Percentiles rank a stretch among this genome's conserved stretches.
Conservation (phyloP, 2,797 vertebrate species). For the Brotogeris chrysoptera region DNA sequence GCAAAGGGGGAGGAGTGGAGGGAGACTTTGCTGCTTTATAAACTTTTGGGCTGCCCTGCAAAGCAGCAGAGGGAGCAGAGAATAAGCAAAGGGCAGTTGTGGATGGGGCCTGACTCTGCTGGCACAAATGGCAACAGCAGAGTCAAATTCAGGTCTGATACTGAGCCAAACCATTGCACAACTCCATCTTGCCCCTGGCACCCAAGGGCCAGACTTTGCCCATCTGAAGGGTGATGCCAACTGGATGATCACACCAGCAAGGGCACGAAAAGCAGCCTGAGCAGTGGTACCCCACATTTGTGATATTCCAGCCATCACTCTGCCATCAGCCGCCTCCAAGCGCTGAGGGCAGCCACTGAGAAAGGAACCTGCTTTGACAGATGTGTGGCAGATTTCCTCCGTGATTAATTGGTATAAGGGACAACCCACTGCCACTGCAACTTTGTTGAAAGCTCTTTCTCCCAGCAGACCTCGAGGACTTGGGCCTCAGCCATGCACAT, state of each 20-base stretch:
- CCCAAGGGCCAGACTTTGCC: not conserved
- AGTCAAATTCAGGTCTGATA: fast-evolving
- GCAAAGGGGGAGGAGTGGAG: not conserved
- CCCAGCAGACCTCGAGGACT: not conserved
- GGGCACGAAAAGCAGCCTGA: not conserved
- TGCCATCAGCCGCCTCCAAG: not conserved
- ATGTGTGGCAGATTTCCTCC: not conserved
- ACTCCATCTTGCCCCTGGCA: not conserved
- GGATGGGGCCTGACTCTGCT: not conserved
- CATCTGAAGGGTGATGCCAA: not conserved
- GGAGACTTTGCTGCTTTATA: not conserved
- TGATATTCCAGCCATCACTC: not conserved
- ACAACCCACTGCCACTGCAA: not conserved
- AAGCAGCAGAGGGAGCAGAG: not conserved
- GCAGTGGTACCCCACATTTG: fast-evolving
- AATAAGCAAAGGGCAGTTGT: fast-evolving
- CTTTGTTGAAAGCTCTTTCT: slow-evolving; percentile 20
- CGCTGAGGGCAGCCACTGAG: not conserved
- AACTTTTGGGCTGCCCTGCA: not conserved
- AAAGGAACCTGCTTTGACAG: slow-evolving; percentile 22
- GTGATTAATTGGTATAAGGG: not conserved
- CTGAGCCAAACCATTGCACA: not conserved
- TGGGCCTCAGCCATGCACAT: slow-evolving; percentile 27
- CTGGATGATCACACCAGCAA: fast-evolving
- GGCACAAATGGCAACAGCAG: not conserved